These are phyloP conservation scores for Oncopeltus fasciatus DNA, from an alignment of 1,140 invertebrate species.

Conservation along the genomic window DNA sequence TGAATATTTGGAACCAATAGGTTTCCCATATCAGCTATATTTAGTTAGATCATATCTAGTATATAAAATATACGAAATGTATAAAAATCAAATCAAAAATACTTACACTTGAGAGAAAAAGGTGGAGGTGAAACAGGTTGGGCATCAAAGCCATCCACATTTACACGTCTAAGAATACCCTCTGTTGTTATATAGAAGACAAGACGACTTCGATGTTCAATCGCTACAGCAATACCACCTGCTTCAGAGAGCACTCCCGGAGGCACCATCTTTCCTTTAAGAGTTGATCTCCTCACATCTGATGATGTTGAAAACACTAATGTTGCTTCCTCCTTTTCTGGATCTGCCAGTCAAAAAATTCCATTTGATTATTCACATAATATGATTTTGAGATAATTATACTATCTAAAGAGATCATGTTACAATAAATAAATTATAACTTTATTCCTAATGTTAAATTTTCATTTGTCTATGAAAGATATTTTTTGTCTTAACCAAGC, in stretches of 20 bases:
- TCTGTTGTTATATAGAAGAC: not conserved
- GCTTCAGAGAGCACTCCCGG: not conserved
- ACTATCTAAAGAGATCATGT: too few relatives aligned
- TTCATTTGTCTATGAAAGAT: too few relatives aligned
- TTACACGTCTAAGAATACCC: not conserved
- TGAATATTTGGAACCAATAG: not conserved
- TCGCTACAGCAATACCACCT: not conserved
- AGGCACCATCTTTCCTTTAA: not conserved
- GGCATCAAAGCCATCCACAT: not conserved
- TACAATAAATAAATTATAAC: too few relatives aligned
- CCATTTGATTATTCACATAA: too few relatives aligned
- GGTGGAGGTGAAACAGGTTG: not conserved
- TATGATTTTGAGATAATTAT: too few relatives aligned
- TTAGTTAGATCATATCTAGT: not conserved
- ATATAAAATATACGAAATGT: not conserved
- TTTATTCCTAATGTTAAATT: too few relatives aligned
- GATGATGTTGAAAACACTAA: not conserved
- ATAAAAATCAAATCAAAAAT: not conserved
- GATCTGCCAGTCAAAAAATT: too few relatives aligned
- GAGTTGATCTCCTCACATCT: not conserved
- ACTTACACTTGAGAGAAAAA: not conserved
- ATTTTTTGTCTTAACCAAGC: too few relatives aligned
- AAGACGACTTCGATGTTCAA: not conserved
- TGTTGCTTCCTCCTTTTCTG: not conserved
- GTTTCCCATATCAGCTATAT: not conserved